Percentiles rank a stretch among this genome's conserved stretches.
phyloP scores from a whole-genome alignment of 1,140 invertebrate species.

The Drosophila sp. region DNA sequence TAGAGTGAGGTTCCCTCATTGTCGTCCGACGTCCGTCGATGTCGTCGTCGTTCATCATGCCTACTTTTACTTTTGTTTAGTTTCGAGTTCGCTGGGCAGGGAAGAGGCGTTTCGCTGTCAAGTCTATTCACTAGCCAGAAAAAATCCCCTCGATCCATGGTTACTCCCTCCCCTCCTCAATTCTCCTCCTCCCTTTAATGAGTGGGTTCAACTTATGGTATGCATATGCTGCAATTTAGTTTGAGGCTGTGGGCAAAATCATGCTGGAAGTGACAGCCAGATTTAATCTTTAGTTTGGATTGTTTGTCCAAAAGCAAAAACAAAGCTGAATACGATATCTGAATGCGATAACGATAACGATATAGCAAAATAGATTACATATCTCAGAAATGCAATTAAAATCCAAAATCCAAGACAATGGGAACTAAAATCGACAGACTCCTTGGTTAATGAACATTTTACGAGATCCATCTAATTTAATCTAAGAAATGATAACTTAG shows the following conservation, averaged over 20 bases:
- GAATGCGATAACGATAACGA: no score
- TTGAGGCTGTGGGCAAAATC: background rate
- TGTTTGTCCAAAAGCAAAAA: background rate
- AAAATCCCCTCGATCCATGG: conserved; percentile 2
- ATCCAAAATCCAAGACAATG: no score
- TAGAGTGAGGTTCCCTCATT: conserved; percentile 21
- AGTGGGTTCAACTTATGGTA: conserved; percentile 15
- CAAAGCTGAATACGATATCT: no score
- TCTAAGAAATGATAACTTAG: no score
- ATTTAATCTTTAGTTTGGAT: background rate
- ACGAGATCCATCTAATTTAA: no score
- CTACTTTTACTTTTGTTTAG: conserved; percentile 61
- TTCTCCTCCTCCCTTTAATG: background rate
- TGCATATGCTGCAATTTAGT: conserved; percentile 17
- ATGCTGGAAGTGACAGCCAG: background rate
- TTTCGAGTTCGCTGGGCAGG: conserved; percentile 28
- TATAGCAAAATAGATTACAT: no score
- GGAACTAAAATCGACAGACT: no score
- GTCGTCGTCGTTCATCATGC: conserved; percentile 13
- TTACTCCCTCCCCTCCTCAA: background rate
- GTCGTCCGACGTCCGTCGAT: background rate
- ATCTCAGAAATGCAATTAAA: no score
- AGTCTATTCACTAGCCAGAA: conserved; percentile 26
- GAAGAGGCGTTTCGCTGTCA: conserved; percentile 55
- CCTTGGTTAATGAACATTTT: no score